Percentiles rank a stretch among this genome's conserved stretches.
phyloP scores from a whole-genome alignment of 2,797 vertebrate genomes.

The Propithecus deckenii region DNA sequence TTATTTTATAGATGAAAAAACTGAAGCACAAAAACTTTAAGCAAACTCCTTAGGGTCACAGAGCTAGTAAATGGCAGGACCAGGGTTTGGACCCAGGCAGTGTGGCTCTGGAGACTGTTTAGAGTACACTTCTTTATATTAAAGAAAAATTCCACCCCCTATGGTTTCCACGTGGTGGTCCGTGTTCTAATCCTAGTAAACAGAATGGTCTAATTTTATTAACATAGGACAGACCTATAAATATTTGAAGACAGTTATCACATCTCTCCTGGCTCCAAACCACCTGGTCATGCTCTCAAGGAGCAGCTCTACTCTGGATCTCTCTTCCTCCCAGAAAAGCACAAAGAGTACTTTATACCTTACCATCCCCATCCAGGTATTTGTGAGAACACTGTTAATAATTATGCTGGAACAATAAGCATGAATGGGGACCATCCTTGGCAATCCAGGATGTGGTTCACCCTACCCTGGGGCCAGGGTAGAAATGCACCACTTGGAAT shows the following conservation, averaged over 20 bases:
- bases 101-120: background rate
- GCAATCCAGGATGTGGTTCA: background rate
- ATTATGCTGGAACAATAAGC: background rate
- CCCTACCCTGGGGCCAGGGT: background rate
- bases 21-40: background rate
- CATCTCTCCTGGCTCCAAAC: background rate
- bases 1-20: background rate
- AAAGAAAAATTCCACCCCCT: background rate
- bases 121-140: background rate
- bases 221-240: background rate
- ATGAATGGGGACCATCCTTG: background rate
- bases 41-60: background rate
- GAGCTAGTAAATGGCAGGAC: background rate
- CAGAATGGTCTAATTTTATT: background rate
- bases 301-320: background rate
- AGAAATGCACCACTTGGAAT: background rate
- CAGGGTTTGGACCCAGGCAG: background rate
- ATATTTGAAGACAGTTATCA: background rate
- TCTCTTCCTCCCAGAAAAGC: slow-evolving; percentile 9
- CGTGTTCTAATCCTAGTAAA: background rate
- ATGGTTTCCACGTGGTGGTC: background rate
- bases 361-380: background rate
- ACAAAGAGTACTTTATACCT: background rate
- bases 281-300: background rate
- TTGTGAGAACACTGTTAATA: background rate